A percentile compares a stretch with the other conserved stretches of the same genome.
Conservation (phyloP, 1,140 invertebrate species). For the Formica exsecta region DNA sequence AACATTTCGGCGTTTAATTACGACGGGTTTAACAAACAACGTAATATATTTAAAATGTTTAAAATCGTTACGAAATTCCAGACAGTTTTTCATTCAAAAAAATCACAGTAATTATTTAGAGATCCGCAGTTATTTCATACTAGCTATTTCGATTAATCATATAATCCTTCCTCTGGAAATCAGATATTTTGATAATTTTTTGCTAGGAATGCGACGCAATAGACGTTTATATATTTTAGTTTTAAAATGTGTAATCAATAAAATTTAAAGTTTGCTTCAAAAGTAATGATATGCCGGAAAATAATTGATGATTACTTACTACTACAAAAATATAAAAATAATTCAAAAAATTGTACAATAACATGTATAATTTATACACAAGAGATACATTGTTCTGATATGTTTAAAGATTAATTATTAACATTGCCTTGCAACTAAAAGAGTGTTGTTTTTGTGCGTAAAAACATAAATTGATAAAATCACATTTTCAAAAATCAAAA, state of each 20-base stretch:
- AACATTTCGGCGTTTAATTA: neutral
- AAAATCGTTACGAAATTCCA: neutral
- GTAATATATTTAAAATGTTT: neutral
- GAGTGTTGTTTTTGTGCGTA: neutral
- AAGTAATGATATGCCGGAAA: neutral
- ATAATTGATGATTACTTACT: neutral
- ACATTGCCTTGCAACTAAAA: neutral
- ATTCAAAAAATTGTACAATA: neutral
- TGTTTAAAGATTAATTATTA: conserved; percentile 10
- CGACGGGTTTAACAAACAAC: neutral
- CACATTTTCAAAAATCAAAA: neutral
- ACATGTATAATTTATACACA: neutral
- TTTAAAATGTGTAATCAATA: neutral
- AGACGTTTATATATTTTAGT: neutral
- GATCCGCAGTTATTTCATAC: neutral
- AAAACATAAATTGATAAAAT: neutral
- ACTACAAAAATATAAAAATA: neutral
- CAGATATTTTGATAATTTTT: neutral
- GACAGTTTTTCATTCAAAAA: neutral
- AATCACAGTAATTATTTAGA: neutral
- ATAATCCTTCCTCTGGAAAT: neutral
- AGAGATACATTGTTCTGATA: neutral
- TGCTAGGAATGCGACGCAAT: neutral
- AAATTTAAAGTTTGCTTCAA: neutral
- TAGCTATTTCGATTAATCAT: neutral